A percentile compares a stretch with the other conserved stretches of the same genome.
Evolutionary conservation across 2,888 invertebrate genomes (phyloP).

Genomic region (Odontothrips loti): DNA sequence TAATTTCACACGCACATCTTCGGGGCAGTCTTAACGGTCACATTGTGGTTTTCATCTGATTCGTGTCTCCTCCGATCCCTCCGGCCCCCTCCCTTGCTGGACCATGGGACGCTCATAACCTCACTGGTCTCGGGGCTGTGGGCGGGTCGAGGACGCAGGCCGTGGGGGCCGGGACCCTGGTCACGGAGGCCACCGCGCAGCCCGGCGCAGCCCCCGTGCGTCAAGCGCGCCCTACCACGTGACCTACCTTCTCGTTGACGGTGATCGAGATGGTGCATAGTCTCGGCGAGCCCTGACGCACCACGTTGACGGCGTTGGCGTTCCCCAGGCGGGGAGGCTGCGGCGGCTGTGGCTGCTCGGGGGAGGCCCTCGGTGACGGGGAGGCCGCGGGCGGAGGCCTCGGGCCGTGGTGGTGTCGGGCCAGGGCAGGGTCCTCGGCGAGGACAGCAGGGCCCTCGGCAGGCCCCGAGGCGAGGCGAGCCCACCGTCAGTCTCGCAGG

Average conservation of each 20-base stretch:
- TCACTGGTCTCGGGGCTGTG: slow-evolving; percentile 29
- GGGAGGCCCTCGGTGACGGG: background rate
- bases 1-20: too few relatives aligned
- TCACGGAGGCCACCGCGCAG: background rate
- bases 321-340: background rate
- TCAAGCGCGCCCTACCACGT: background rate
- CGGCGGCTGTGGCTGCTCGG: background rate
- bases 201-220: too few relatives aligned
- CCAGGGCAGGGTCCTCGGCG: background rate
- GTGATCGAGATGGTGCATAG: slow-evolving; percentile 17
- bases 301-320: background rate
- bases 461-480: background rate
- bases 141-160: slow-evolving; percentile 6
- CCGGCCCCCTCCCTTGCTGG: slow-evolving; percentile 15
- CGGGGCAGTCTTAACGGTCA: too few relatives aligned
- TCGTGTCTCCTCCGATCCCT: too few relatives aligned
- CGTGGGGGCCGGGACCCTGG: background rate
- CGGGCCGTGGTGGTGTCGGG: background rate
- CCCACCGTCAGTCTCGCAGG: background rate
- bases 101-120: slow-evolving; percentile 28
- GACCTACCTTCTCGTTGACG: slow-evolving; percentile 8
- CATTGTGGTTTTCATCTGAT: too few relatives aligned
- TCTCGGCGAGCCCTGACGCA: slow-evolving; percentile 6
- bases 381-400: background rate
- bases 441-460: background rate